phyloP scores from a whole-genome alignment of 2,797 vertebrate species.

The Allobates femoralis region DNA sequence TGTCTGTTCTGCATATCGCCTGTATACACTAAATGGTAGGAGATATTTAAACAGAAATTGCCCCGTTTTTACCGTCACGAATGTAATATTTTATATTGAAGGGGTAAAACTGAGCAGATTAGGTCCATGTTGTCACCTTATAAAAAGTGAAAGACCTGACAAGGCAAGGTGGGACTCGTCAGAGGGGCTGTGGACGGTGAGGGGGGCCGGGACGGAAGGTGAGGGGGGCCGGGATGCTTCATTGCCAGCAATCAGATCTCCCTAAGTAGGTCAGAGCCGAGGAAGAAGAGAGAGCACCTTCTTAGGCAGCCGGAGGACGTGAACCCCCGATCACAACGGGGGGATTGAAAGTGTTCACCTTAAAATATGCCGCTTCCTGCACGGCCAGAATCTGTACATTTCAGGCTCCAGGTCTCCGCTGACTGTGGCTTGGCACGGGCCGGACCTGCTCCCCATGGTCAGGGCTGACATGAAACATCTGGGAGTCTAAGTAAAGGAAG shows the following conservation, averaged over 20 bases:
- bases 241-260: slow-evolving; percentile 44
- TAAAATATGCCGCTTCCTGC: slow-evolving; percentile 62
- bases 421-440: slow-evolving; percentile 56
- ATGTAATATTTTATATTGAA: too few relatives aligned
- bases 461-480: slow-evolving; percentile 61
- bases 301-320: slow-evolving; percentile 37
- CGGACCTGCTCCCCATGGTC: slow-evolving; percentile 47
- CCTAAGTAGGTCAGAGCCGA: slow-evolving; percentile 39
- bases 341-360: slow-evolving; percentile 56
- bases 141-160: slow-evolving; percentile 2
- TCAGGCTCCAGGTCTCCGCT: slow-evolving; percentile 45
- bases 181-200: slow-evolving; percentile 3
- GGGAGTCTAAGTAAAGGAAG: slow-evolving; percentile 15
- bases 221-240: neutral
- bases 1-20: too few relatives aligned
- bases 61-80: too few relatives aligned
- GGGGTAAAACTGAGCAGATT: neutral
- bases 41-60: too few relatives aligned
- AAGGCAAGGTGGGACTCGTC: slow-evolving; percentile 55
- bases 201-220: neutral
- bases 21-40: too few relatives aligned
- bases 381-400: slow-evolving; percentile 44
- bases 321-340: slow-evolving; percentile 58
- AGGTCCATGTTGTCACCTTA: neutral
- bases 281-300: slow-evolving; percentile 41